A percentile compares a stretch with the other conserved stretches of the same genome.
phyloP scores from a whole-genome alignment of 1,140 invertebrate genomes.

The Zaprionus tsacasi region DNA sequence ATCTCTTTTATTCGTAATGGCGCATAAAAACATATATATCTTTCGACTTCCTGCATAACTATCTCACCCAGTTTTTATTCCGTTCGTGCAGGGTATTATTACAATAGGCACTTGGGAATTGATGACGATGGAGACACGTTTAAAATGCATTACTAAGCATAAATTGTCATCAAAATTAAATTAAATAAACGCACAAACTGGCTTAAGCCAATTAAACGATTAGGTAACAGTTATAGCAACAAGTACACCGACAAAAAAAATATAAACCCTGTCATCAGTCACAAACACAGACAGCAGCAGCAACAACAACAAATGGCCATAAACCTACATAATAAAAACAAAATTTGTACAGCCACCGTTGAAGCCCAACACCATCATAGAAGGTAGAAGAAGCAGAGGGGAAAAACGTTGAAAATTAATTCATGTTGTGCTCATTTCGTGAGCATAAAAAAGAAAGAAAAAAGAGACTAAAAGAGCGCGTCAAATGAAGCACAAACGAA shows the following conservation, averaged over 20 bases:
- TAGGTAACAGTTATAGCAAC: slow-evolving; percentile 78
- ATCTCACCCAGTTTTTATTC: not conserved
- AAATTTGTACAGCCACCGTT: slow-evolving; percentile 57
- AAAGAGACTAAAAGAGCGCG: slow-evolving; percentile 27
- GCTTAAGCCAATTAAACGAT: slow-evolving; percentile 82
- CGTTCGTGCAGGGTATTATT: not conserved
- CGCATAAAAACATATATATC: not conserved
- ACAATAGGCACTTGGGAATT: slow-evolving; percentile 36
- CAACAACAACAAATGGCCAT: slow-evolving; percentile 59
- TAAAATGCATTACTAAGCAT: slow-evolving; percentile 76
- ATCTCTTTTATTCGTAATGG: not conserved
- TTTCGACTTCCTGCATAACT: not conserved
- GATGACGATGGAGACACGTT: slow-evolving; percentile 62
- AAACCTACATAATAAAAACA: slow-evolving; percentile 73
- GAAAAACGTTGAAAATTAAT: slow-evolving; percentile 75
- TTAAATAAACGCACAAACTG: slow-evolving; percentile 68
- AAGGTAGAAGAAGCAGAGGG: slow-evolving; percentile 17
- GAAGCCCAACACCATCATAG: slow-evolving; percentile 23
- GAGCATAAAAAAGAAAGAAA: slow-evolving; percentile 51
- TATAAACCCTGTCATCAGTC: slow-evolving; percentile 46
- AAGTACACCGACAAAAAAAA: slow-evolving; percentile 46
- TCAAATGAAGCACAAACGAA: slow-evolving; percentile 59
- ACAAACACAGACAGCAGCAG: slow-evolving; percentile 26
- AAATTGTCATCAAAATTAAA: slow-evolving; percentile 79
- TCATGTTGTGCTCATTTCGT: slow-evolving; percentile 80